Evolutionary conservation across 2,888 invertebrate species (phyloP).

Genomic region (Lasioglossum marginatum): DNA sequence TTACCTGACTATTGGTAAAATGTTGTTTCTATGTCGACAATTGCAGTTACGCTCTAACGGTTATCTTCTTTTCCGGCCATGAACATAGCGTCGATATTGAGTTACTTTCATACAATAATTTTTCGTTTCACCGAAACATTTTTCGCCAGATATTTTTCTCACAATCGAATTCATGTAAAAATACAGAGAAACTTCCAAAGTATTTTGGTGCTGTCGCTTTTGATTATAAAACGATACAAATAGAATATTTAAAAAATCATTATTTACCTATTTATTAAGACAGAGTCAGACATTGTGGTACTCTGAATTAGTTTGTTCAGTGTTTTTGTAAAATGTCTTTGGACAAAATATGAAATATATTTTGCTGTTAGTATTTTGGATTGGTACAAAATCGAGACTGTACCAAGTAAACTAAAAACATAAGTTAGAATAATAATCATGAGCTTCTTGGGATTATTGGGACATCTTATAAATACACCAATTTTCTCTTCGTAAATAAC

Average conservation of each 20-base stretch:
- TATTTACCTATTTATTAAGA: not conserved
- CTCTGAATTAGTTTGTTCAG: not conserved
- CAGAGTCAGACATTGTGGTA: not conserved
- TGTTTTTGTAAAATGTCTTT: not conserved
- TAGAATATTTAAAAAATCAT: not conserved
- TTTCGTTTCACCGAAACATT: not conserved
- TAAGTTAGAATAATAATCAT: not conserved
- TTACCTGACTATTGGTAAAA: not conserved
- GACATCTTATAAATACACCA: not conserved
- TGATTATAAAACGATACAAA: not conserved
- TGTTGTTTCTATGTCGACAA: not conserved
- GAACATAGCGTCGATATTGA: not conserved
- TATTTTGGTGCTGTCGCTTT: not conserved
- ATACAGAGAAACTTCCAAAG: not conserved
- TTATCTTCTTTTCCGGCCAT: not conserved
- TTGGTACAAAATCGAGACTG: not conserved
- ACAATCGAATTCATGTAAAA: not conserved
- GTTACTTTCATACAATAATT: not conserved
- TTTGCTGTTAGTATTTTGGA: not conserved
- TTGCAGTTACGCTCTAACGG: not conserved
- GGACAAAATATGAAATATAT: not conserved
- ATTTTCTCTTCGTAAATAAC: not conserved
- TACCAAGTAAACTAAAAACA: not conserved
- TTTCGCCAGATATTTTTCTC: not conserved
- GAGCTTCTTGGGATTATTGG: not conserved